Evolutionary conservation across 2,797 vertebrate genomes (phyloP), one percentile per base, ranked within the genome.

Genomic region (Gambelia wislizenii): DNA sequence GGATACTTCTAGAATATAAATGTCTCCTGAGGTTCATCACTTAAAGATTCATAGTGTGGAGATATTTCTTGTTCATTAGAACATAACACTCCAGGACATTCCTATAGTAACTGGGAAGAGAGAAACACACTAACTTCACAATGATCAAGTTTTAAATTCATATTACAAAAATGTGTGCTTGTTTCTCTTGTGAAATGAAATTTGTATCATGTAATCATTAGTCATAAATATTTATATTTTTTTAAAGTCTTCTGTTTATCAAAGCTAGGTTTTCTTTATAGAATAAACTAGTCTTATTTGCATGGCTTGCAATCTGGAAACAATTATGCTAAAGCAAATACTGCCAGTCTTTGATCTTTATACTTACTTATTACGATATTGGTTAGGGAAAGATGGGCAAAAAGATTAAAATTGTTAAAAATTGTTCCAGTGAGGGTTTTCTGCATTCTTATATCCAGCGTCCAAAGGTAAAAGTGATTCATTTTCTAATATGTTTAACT

Each of bases 1-100:
- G 72, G 70, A 88, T 70, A 44, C 49, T 75, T 85, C 16, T 91
- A 85, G 69, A 76, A 33, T 70, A 81, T n/a, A 85, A 82, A 86
- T 18, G 52, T 36, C 78, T 92, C 49, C 0, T 16, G 36, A 85
- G 80, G 90, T 87, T 85, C 42, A 52, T 9, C 67, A 89, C 61
- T 86, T 72, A 80, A 59, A 83, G 42, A 78, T 77, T 91, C 64
- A 82, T 27, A 52, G 70, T 69, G 70, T n/a, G 12, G 49, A 86
- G 59, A 14, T 76, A 75, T 82, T 86, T 82, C 22, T 89, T 86
- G 36, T 69, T 84, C 75, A 72, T 84, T 42, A 75, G 54, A 20
- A 89, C 59, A 69, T 52, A 83, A 83, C 54, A 77, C 70, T 47
- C 76, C 47, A 76, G 69, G 78, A 75, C 1, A 1, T 87, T 89